Conservation (phyloP, 2,888 invertebrate species). For the Siphonodentalium dalli region DNA sequence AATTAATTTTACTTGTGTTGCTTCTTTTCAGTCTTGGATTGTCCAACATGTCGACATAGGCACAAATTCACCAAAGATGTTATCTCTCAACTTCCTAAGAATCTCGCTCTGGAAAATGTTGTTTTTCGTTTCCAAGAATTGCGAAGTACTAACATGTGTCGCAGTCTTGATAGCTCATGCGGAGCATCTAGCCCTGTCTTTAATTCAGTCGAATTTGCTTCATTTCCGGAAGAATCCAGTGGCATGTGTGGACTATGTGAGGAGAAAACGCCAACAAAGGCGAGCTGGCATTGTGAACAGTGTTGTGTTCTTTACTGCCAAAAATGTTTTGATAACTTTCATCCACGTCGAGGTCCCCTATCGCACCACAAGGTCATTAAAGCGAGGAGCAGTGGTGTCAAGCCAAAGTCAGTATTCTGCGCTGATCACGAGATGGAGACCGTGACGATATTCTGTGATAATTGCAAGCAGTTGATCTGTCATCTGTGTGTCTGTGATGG, state of each 20-base stretch:
- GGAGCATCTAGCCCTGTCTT: background rate
- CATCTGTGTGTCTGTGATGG: constrained; percentile 61
- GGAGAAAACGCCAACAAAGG: constrained; percentile 34
- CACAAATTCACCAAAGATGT: constrained; percentile 39
- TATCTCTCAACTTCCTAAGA: constrained; percentile 48
- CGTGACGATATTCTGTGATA: constrained; percentile 55
- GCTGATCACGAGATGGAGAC: constrained; percentile 47
- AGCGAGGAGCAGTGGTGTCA: constrained; percentile 29
- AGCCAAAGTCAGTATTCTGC: constrained; percentile 41
- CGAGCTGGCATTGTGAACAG: constrained; percentile 55
- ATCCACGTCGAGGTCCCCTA: constrained; percentile 51
- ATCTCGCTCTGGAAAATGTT: constrained; percentile 59
- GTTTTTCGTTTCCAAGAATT: constrained; percentile 59
- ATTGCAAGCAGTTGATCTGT: constrained; percentile 53
- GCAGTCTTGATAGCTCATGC: constrained; percentile 34
- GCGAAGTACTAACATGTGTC: constrained; percentile 45
- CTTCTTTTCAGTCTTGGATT: constrained; percentile 43
- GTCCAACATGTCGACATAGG: constrained; percentile 55
- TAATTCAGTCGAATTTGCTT: constrained; percentile 19
- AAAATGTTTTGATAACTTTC: constrained; percentile 49
- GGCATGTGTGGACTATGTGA: constrained; percentile 55
- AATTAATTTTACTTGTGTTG: background rate
- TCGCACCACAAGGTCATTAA: constrained; percentile 43
- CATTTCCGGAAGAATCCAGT: constrained; percentile 18
- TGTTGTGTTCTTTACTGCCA: constrained; percentile 58